Evolutionary conservation across 2,888 invertebrate species (phyloP), one percentile per base, ranked within the genome.

Genomic region (Petrolisthes manimaculis): DNA sequence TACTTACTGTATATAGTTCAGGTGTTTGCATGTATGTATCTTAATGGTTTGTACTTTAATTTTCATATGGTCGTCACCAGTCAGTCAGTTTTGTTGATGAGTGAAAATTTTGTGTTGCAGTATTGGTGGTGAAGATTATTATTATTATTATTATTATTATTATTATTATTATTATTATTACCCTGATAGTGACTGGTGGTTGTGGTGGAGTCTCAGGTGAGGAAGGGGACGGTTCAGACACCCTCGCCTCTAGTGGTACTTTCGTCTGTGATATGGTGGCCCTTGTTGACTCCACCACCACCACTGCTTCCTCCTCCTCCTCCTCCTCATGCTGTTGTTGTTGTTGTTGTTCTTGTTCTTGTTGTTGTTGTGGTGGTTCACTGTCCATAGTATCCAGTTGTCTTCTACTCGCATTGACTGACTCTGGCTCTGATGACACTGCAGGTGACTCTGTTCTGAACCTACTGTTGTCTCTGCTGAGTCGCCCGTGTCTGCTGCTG

Each of bases 211-310:
- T 77, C 78, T 84, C 84, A 4, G 78, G 79, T 1, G 84, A 56
- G n/a, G 84, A 75, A 3, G 79, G 69, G 1, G 84, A 84, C 4
- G n/a, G 67, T 18, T 78, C 78, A 21, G 83, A 84, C 8, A 56
- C 77, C 1, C 78, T 37, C 9, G 37, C 12, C 1, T 84, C 79
- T 18, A 54, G 8, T 3, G n/a, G 69, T 0, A 67, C 14, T 1
- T 53, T 78, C 9, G 67, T 67, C 21, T 51, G 53, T 4, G 81
- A 67, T 6, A 61, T 56, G 51, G 67, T 51, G 2, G 71, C 71
- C 37, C 37, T 37, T 37, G 37, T 37, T 2, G 37, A 37, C 37
- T 37, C 37, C 37, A 37, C 37, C 37, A 37, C 37, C 8, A 78
- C 78, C 53, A 78, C 0, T 4, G 51, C 18, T 4, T 51, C 21